These are phyloP conservation scores for Condylura cristata DNA, from an alignment of 2,113 vertebrate genomes.

Conservation along the genomic window DNA sequence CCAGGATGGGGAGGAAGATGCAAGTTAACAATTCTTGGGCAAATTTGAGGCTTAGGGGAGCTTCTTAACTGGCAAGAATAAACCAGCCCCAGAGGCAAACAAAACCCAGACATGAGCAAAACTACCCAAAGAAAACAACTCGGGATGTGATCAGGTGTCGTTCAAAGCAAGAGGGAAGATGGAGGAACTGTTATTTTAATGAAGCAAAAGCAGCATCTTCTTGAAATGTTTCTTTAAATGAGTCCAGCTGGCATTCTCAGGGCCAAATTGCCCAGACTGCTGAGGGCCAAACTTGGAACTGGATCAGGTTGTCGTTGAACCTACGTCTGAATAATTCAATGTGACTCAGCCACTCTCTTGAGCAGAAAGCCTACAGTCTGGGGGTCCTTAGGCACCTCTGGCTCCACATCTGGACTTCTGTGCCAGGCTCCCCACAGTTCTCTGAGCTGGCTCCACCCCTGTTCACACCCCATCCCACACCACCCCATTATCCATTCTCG, in stretches of 20 bases:
- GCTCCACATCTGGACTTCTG: background rate
- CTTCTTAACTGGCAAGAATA: conserved; percentile 61
- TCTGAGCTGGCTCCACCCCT: background rate
- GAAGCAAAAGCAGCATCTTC: conserved; percentile 55
- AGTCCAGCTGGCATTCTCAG: background rate
- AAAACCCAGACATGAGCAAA: conserved; percentile 41
- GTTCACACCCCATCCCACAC: background rate
- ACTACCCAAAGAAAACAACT: conserved; percentile 44
- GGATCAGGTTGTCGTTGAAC: background rate
- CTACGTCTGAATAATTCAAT: conserved; percentile 32
- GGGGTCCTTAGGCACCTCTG: background rate
- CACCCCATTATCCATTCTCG: background rate
- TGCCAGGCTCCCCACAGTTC: rapidly evolving
- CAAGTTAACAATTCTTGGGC: conserved; percentile 47
- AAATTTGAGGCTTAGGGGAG: conserved; percentile 43
- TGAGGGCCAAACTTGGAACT: background rate
- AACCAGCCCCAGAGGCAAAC: conserved; percentile 63
- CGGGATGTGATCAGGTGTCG: conserved; percentile 53
- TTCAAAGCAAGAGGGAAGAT: conserved; percentile 42
- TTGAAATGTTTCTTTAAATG: background rate
- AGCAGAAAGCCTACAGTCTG: background rate
- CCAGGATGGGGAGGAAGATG: conserved; percentile 30
- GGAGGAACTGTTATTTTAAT: conserved; percentile 52
- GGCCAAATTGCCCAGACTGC: background rate
- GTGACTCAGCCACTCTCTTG: background rate